These are phyloP conservation scores for Otocyon megalotis DNA, from an alignment of 2,113 vertebrate species.

Conservation along the genomic window DNA sequence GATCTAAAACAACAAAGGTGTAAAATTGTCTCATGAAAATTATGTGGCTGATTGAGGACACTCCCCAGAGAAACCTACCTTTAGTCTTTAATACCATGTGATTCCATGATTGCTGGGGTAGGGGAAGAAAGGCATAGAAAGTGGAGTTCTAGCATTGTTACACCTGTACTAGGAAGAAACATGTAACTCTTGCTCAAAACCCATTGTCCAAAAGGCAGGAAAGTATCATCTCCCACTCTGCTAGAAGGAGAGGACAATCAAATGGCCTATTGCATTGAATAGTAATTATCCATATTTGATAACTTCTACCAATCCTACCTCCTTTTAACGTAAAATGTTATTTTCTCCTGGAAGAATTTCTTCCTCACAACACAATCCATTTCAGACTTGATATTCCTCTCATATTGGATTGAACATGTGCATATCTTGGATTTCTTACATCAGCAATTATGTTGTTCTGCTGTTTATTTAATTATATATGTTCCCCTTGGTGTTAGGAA, in stretches of 20 bases:
- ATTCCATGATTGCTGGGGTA: background rate
- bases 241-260: background rate
- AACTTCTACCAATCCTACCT: background rate
- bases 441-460: background rate
- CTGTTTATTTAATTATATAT: background rate
- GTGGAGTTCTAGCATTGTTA: background rate
- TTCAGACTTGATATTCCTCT: background rate
- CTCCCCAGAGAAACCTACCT: background rate
- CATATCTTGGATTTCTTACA: background rate
- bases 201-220: background rate
- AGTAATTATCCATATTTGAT: background rate
- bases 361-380: rapidly evolving
- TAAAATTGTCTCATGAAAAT: background rate
- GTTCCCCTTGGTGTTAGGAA: background rate
- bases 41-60: background rate
- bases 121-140: background rate
- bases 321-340: background rate
- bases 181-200: background rate
- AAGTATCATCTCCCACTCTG: background rate
- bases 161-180: background rate
- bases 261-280: background rate
- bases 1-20: background rate
- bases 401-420: background rate
- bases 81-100: background rate
- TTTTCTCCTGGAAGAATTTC: background rate